Evolutionary conservation across 2,113 vertebrate species (phyloP).

Genomic region (Poeciliopsis turrubarensis): DNA sequence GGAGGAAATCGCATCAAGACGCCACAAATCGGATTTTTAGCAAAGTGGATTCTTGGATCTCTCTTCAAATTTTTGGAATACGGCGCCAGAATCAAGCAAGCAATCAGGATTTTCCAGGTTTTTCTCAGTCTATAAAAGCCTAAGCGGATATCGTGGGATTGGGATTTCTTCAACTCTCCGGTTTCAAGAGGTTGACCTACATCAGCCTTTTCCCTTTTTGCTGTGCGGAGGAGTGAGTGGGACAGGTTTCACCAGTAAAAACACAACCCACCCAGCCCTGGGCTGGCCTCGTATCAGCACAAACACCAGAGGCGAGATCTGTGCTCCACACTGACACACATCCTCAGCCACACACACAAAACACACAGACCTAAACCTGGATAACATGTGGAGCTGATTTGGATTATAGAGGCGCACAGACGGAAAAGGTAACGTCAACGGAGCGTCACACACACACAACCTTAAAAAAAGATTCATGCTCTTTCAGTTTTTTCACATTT

Average conservation of each 20-base stretch:
- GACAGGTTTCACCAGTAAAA: constrained; percentile 47
- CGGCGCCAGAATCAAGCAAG: constrained; percentile 33
- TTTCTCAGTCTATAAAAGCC: constrained; percentile 55
- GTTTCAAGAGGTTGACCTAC: constrained; percentile 59
- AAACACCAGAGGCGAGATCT: constrained; percentile 61
- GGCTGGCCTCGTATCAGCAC: constrained; percentile 36
- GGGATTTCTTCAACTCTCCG: constrained; percentile 56
- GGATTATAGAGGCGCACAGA: constrained; percentile 74
- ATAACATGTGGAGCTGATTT: constrained; percentile 79
- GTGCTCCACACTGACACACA: constrained; percentile 31
- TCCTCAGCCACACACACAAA: constrained; percentile 7
- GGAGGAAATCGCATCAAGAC: constrained; percentile 45
- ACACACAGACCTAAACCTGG: constrained; percentile 51
- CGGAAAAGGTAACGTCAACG: constrained; percentile 70
- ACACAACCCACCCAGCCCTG: constrained; percentile 6
- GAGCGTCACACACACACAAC: constrained; percentile 17
- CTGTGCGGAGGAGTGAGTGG: constrained; percentile 50
- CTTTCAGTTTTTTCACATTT: not conserved
- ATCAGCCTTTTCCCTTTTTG: constrained; percentile 51
- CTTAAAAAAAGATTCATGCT: not conserved
- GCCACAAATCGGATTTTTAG: constrained; percentile 63
- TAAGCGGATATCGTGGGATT: constrained; percentile 68
- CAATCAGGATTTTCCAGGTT: constrained; percentile 66
- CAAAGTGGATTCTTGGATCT: constrained; percentile 62
- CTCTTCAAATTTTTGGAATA: constrained; percentile 58